Base-by-base conservation (phyloP, 1,140 invertebrate genomes). In the Drosophila carrolli region DNA sequence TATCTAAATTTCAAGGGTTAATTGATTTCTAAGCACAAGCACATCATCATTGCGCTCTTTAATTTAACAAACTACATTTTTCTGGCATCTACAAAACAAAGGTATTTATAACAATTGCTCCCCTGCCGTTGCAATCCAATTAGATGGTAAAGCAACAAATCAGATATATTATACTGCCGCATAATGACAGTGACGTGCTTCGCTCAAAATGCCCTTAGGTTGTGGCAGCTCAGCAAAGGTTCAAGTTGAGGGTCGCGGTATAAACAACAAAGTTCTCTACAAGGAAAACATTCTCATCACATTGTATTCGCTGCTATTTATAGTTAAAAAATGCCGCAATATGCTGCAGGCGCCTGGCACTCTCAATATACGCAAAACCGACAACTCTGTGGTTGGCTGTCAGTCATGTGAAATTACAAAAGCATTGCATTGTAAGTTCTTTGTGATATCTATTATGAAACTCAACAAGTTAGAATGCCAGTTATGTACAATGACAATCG, bases 191-290 rank as follows among this genome's bases (percentile, higher is more conserved):
- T 57, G 73, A 70, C 55, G 74, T 68, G 71, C 46, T 23, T 53
- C 35, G 40, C 29, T 41, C 37, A 51, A 72, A 78, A 66, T 47
- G 54, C 58, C 46, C 35, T 41, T 35, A 35, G 51, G 44, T 62
- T 81, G 70, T 58, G 77, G 19, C 62, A 55, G 44, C 13, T 41
- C 56, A 23, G 54, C 48, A 40, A 68, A 75, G 67, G 82, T 88
- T 88, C 79, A 86, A 86, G 82, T 88, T 86, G 71, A 83, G 80
- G 84, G 83, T 79, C 75, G 62, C 38, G 19, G 14, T 11, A 37
- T 43, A 38, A 43, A 50, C 55, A 65, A 41, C 35, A 27, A 38
- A 48, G 48, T 57, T 47, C 63, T 68, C 66, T 47, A 50, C 59
- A 59, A 67, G 50, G 27, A 67, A 56, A 41, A 48, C 11, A 47